These are phyloP conservation scores for Tetragonula clypearis DNA, from an alignment of 1,140 invertebrate genomes.

Conservation along the genomic window DNA sequence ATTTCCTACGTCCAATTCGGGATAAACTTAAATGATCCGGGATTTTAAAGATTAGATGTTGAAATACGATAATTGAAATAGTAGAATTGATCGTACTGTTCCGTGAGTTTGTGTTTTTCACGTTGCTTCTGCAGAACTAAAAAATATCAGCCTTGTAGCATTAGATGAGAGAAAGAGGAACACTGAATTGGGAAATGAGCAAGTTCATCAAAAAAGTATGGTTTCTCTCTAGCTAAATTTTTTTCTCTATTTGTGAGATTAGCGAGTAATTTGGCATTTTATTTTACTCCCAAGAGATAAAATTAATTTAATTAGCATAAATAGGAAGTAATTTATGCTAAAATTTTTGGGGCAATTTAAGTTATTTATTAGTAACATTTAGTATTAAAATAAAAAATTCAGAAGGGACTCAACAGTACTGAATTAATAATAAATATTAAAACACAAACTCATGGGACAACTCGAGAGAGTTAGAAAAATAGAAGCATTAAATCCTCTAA, in stretches of 20 bases:
- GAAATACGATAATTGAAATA: not conserved
- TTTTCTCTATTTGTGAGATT: not conserved
- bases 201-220: not conserved
- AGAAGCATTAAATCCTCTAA: not conserved
- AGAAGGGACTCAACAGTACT: too few relatives aligned
- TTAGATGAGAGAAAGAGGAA: not conserved
- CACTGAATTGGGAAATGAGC: not conserved
- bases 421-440: not conserved
- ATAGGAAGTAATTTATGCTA: too few relatives aligned
- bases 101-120: not conserved
- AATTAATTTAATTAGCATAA: not conserved
- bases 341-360: too few relatives aligned
- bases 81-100: not conserved
- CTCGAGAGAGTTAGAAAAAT: not conserved
- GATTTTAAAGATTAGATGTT: not conserved
- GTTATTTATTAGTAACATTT: too few relatives aligned
- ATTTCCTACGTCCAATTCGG: conserved; percentile 82
- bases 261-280: not conserved
- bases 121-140: not conserved
- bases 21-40: conserved; percentile 58
- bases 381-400: too few relatives aligned
- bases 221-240: not conserved
- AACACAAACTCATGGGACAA: not conserved
- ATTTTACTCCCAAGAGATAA: not conserved
- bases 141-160: not conserved